Base-by-base conservation (phyloP, 2,797 vertebrate genomes). In the Rhynchotus rufescens region DNA sequence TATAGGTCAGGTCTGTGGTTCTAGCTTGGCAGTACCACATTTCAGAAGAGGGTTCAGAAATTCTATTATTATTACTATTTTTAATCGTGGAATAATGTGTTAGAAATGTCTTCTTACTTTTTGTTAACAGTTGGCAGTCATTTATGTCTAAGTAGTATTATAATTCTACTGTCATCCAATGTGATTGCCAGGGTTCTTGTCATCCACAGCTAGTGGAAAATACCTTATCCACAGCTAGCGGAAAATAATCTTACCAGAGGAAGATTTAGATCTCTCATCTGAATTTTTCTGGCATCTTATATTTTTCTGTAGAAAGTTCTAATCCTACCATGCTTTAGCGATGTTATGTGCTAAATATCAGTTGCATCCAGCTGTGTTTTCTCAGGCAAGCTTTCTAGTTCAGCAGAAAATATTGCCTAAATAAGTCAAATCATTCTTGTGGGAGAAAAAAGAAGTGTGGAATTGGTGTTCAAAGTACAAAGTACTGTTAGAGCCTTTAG, bases 351-450 rank as follows among this genome's bases (percentile, higher is more conserved):
- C 79, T 96, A 84, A 94, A 75, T 44, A 28, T 47, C 86, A 52
- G 61, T 96, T 81, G 62, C 81, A 92, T 91, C 91, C 91, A 90
- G 88, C 92, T 94, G 79, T 92, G 86, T 92, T 92, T 93, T 84
- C 88, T 83, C 80, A 86, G 69, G 52, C n/a, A 45, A 80, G 60
- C 81, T 90, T 80, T 84, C 81, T 92, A 86, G 69, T 90, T 88
- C 84, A 88, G 84, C 73, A 93, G 80, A 93, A 94, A 91, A 76
- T 75, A 65, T 86, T 95, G 36, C 56, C 73, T 83, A 85, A 90
- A 92, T 84, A 69, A 76, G 94, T 52, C 20, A 57, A 88, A 83
- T 90, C 69, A 80, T 93, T 91, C 81, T 88, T 80, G 79, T 90
- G 91, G 78, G 81, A 36, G 45, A 84, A 85, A 92, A 76, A 54